Evolutionary conservation across 2,113 vertebrate genomes (phyloP), one percentile per base, ranked within the genome.

Genomic region (Nibea coibor): DNA sequence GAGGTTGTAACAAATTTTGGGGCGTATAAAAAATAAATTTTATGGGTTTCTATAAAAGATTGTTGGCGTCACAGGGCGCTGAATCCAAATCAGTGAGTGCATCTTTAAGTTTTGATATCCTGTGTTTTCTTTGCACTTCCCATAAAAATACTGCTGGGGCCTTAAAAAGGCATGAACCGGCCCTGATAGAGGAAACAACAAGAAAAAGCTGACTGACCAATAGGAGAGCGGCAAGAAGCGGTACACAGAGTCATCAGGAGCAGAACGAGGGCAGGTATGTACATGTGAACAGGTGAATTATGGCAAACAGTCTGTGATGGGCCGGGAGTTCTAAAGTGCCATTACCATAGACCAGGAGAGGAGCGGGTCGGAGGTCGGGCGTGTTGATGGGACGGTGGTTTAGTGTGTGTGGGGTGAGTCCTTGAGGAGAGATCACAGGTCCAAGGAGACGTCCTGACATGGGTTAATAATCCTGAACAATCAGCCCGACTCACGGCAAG

Each of bases 221-320:
- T 26, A 22, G 20, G 26, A 17, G 66, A 51, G 70, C 50, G 26
- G 54, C 54, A 61, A 20, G 17, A 82, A 56, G 75, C 12, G 42
- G 57, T 4, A 45, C 54, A 76, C 71, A 82, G 68, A 24, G 63
- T 77, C 64, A 42, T 8, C 17, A 45, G 58, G 66, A 31, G 61
- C 50, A 19, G 72, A 17, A 26, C 7, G 3, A 28, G 59, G 56
- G 61, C 62, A 24, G 70, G 77, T 62, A 56, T 71, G 28, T n/a
- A 65, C 69, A 62, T 7, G 66, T 47, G 51, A 22, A 63, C 62
- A 76, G 80, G 80, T 72, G 84, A 56, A 58, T 31, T 43, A 43
- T 12, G 11, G 11, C 10, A 43, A 43, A 43, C 10, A 43, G 42
- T 11, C 11, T 12, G 43, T 3, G 19, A 24, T 59, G 51, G 15